Conservation (phyloP, 2,113 vertebrate genomes). For the Haemorhous mexicanus region DNA sequence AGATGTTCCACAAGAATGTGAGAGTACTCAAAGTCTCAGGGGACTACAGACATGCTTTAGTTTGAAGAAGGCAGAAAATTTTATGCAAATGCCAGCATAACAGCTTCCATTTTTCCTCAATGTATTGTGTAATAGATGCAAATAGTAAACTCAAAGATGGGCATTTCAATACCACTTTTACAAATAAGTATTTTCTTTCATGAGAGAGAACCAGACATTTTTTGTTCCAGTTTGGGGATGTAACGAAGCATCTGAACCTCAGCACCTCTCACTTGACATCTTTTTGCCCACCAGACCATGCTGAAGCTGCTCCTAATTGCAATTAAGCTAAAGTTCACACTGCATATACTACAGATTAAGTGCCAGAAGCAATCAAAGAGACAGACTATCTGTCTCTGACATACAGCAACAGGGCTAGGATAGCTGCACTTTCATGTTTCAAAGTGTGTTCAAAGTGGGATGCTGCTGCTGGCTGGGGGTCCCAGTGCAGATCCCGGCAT, state of each 20-base stretch:
- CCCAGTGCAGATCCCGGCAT: neutral
- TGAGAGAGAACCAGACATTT: neutral
- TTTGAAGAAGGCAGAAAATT: neutral
- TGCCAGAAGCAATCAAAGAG: neutral
- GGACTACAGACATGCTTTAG: neutral
- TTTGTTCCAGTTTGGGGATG: neutral
- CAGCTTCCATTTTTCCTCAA: neutral
- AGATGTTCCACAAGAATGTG: neutral
- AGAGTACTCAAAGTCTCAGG: neutral
- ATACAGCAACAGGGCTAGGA: neutral
- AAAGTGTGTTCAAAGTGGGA: neutral
- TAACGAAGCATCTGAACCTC: neutral
- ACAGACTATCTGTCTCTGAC: neutral
- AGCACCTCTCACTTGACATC: neutral
- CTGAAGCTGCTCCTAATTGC: neutral
- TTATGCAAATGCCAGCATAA: neutral
- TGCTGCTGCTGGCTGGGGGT: neutral
- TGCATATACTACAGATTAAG: neutral
- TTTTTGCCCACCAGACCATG: neutral
- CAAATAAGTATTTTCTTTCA: neutral
- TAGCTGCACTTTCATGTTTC: neutral
- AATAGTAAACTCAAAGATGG: neutral
- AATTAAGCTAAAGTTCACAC: neutral
- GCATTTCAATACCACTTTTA: neutral
- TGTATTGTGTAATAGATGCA: neutral